Base-by-base conservation (phyloP, 2,113 vertebrate genomes). In the Charadrius vociferus region DNA sequence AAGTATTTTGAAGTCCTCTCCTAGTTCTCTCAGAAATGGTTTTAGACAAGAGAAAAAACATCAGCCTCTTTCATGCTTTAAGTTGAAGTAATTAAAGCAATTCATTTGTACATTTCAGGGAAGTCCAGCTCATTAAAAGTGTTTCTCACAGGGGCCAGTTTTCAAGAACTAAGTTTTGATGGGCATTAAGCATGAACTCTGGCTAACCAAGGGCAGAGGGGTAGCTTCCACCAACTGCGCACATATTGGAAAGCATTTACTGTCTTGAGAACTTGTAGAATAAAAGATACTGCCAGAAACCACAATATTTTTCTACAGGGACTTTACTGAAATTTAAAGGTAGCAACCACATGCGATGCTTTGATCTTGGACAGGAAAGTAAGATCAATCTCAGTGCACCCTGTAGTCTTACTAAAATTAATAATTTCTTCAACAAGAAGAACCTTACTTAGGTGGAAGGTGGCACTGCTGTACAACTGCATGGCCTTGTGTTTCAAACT, bases 291-390 rank as follows among this genome's bases (percentile, higher is more conserved):
- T 29, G 10, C 32, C 56, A 79, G 65, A 59, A 79, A 58, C 12
- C 6, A 2, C 56, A 92, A 49, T 10, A 22, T 55, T 88, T 70
- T 7, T 24, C 75, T 66, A 14, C 21, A 56, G 19, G 3, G 12
- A 32, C 63, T 88, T 81, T 63, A 43, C 43, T 63, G 36, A 65
- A 52, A 90, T 26, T 86, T 36, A 52, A 37, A 81, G 10, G 26
- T 39, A 70, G n/a, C 23, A 41, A 70, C 27, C 13, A 26, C 6
- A 29, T 5, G 5, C 0, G 0, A 68, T 58, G 3, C 7, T 59
- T 85, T 81, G 30, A 41, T 49, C 26, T 27, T 50, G 18, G 21
- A 34, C 7, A 27, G 61, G 30, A 72, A 70, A 81, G 47, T 14
- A 75, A 18, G 5, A 68, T 29, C 27, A 43, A 24, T 37, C 41